These are phyloP conservation scores for Pseudococcus viburni DNA, from an alignment of 2,888 invertebrate species.

Conservation along the genomic window DNA sequence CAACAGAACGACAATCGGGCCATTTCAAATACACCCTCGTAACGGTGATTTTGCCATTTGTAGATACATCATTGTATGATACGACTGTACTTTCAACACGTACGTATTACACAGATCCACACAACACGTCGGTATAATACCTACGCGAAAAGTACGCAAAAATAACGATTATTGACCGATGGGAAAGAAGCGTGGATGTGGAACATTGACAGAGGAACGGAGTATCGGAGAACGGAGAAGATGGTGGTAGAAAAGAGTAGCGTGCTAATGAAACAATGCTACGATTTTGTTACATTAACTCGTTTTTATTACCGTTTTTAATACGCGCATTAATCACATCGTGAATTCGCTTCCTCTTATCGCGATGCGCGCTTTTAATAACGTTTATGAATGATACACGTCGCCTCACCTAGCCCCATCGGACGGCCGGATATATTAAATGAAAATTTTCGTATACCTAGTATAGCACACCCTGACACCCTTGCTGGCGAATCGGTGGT, in stretches of 20 bases:
- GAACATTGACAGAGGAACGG: not conserved
- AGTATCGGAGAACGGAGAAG: not conserved
- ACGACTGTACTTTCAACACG: too few relatives aligned
- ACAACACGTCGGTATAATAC: too few relatives aligned
- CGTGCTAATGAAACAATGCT: slow-evolving; percentile 29
- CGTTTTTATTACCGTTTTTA: slow-evolving; percentile 22
- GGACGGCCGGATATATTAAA: not conserved
- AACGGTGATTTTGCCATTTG: too few relatives aligned
- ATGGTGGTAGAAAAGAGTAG: not conserved
- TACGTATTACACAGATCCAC: too few relatives aligned
- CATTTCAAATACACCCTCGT: too few relatives aligned
- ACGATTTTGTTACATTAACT: slow-evolving; percentile 25
- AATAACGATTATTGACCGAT: not conserved
- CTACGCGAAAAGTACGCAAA: not conserved
- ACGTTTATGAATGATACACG: slow-evolving; percentile 6
- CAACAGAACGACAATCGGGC: too few relatives aligned
- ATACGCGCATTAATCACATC: slow-evolving; percentile 40
- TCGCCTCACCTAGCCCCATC: not conserved
- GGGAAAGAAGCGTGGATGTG: not conserved
- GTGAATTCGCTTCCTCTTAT: slow-evolving; percentile 30
- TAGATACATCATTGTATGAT: too few relatives aligned
- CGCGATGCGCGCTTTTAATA: slow-evolving; percentile 37
- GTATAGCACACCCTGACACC: not conserved
- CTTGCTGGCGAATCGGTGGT: not conserved
- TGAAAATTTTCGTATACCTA: not conserved